Conservation (phyloP, 2,797 vertebrate genomes). For the Neosilurus mollespiculum region DNA sequence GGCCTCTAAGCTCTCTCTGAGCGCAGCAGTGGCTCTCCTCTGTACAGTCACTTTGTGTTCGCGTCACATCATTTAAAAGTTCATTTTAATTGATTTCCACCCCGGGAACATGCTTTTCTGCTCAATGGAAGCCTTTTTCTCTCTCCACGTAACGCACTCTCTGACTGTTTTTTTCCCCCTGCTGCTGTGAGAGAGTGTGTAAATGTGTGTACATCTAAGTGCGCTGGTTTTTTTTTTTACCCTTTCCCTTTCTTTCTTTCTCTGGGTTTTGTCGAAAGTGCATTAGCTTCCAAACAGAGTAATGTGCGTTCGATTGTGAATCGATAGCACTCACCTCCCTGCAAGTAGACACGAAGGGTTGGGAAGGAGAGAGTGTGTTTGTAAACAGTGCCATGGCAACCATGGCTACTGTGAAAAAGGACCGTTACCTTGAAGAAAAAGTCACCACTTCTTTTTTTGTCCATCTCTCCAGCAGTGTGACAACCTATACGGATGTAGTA, state of each 20-base stretch:
- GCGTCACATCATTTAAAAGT: conserved; percentile 55
- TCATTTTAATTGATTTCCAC: conserved; percentile 63
- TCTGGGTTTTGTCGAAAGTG: conserved; percentile 69
- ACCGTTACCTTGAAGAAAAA: conserved; percentile 44
- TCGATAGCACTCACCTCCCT: conserved; percentile 73
- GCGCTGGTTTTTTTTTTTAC: conserved; percentile 20
- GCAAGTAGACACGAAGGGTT: conserved; percentile 51
- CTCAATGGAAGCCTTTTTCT: conserved; percentile 60
- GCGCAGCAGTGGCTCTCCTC: conserved; percentile 48
- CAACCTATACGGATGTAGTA: background rate
- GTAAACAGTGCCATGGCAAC: conserved; percentile 71
- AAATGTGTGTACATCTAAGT: conserved; percentile 43
- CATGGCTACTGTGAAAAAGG: conserved; percentile 62
- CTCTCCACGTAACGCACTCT: conserved; percentile 54
- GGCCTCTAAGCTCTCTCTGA: conserved; percentile 42
- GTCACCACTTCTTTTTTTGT: conserved; percentile 24
- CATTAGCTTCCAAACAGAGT: conserved; percentile 74
- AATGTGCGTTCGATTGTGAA: conserved; percentile 72
- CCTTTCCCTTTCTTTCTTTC: conserved; percentile 52
- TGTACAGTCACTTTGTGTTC: conserved; percentile 31
- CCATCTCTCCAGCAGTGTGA: background rate
- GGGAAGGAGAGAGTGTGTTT: conserved; percentile 65
- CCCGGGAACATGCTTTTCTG: conserved; percentile 57
- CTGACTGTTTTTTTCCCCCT: conserved; percentile 43
- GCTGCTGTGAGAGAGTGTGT: conserved; percentile 22